These are phyloP conservation scores for Nothura maculosa DNA, from an alignment of 2,797 vertebrate genomes.

Conservation along the genomic window DNA sequence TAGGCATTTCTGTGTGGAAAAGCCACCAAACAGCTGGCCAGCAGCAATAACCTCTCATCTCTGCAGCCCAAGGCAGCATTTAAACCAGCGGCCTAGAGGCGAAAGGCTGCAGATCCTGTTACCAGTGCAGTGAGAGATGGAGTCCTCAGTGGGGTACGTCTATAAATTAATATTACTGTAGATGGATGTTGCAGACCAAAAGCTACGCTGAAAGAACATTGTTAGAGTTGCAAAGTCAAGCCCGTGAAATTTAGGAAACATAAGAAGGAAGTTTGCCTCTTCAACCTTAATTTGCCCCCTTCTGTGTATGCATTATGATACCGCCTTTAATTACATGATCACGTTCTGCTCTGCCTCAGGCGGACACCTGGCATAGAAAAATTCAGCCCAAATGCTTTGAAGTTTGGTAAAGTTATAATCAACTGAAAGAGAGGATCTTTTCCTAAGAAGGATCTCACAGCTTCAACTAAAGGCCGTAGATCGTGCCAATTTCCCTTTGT, in stretches of 20 bases:
- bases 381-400: slow-evolving; percentile 32
- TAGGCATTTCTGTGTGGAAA: not conserved
- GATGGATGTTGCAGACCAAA: slow-evolving; percentile 19
- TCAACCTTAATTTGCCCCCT: slow-evolving; percentile 72
- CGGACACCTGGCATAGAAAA: slow-evolving; percentile 62
- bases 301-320: slow-evolving; percentile 27
- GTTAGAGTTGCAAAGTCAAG: slow-evolving; percentile 60
- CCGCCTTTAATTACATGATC: slow-evolving; percentile 69
- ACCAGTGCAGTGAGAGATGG: not conserved
- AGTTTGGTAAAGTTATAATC: slow-evolving; percentile 40
- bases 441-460: not conserved
- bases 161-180: slow-evolving; percentile 15
- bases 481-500: not conserved
- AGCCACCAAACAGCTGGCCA: not conserved
- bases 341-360: slow-evolving; percentile 55
- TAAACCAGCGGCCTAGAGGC: not conserved
- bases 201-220: slow-evolving; percentile 35
- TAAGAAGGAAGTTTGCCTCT: slow-evolving; percentile 61
- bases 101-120: not conserved
- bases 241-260: slow-evolving; percentile 37
- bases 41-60: not conserved
- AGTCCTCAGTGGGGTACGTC: not conserved
- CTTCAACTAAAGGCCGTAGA: not conserved
- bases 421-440: not conserved
- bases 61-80: not conserved